Evolutionary conservation across 2,888 invertebrate species (phyloP), one percentile per base, ranked within the genome.

Genomic region (Thecocarcelia acutangulata): DNA sequence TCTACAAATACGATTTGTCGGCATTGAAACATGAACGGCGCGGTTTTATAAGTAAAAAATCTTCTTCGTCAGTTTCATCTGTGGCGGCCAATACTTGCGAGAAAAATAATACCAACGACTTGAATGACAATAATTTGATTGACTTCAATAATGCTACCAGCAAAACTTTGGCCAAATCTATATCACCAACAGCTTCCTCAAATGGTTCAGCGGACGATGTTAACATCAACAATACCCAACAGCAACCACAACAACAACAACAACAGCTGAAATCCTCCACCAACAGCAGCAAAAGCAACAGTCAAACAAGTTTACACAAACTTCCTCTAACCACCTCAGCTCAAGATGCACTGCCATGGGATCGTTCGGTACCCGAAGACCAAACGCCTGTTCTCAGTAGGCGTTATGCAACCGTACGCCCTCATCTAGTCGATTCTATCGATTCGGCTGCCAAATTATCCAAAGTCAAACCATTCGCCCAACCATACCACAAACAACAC

Each of bases 51-150:
- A 89, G 89, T 84, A 91, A 90, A 85, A 87, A 88, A 64, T 75
- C 78, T 13, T 63, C 78, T 13, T 58, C 56, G 1, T 46, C 69
- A 9, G 17, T 15, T 1, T 33, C 58, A 2, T 48, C 58, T 6
- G n/a, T 46, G 74, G 85, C 86, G 68, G 82, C 87, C 85, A 46
- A 84, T 84, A 33, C 83, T 70, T 40, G 86, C 84, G 78, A 87
- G 86, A 12, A 85, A 83, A 3, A 85, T 46, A 61, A 69, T 83
- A 80, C 76, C 76, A 87, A 84, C 77, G 90, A 91, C 84, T 88
- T 90, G 86, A 91, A 91, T 83, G 91, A 91, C 87, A 91, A 91
- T 88, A 91, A 90, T 83, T 84, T 90, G 68, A 90, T 90, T 78
- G 90, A 91, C 85, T 90, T 90, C 74, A 89, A 90, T 83, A 85